phyloP scores from a whole-genome alignment of 2,113 vertebrate species.

The Leptodactylus fuscus region DNA sequence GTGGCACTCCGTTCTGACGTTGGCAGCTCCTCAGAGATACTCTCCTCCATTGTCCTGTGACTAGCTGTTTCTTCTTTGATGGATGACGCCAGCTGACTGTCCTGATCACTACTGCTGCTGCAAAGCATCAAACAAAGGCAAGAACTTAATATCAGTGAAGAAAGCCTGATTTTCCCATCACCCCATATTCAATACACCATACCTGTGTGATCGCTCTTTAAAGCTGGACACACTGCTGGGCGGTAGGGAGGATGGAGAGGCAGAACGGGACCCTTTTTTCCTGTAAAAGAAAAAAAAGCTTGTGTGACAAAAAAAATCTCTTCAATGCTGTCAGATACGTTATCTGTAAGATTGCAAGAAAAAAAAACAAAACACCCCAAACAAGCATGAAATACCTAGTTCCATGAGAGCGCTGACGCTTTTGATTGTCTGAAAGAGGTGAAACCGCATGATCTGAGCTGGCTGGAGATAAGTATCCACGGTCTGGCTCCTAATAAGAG shows the following conservation, averaged over 20 bases:
- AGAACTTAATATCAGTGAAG: not conserved
- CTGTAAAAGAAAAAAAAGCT: not conserved
- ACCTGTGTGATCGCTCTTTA: conserved; percentile 41
- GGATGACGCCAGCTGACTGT: conserved; percentile 74
- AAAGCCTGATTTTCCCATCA: not conserved
- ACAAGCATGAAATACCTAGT: conserved; percentile 11
- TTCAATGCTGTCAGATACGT: not conserved
- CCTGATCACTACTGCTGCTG: conserved; percentile 73
- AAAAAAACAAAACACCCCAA: not conserved
- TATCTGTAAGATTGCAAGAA: not conserved
- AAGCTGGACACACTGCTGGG: conserved; percentile 35
- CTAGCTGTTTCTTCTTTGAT: conserved; percentile 67
- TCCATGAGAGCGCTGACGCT: not conserved
- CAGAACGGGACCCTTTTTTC: conserved; percentile 27
- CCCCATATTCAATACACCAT: not conserved
- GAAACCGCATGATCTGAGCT: conserved; percentile 26
- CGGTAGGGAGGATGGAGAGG: conserved; percentile 31
- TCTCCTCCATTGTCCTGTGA: conserved; percentile 31
- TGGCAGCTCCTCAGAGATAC: conserved; percentile 35
- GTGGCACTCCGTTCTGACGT: not conserved
- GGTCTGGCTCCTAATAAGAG: conserved; percentile 22
- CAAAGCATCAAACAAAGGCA: not conserved
- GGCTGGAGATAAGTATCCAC: conserved; percentile 23
- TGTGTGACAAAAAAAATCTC: conserved; percentile 6
- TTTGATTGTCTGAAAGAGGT: not conserved